Evolutionary conservation across 2,113 vertebrate genomes (phyloP), one percentile per base, ranked within the genome.

Genomic region (Scomber japonicus): DNA sequence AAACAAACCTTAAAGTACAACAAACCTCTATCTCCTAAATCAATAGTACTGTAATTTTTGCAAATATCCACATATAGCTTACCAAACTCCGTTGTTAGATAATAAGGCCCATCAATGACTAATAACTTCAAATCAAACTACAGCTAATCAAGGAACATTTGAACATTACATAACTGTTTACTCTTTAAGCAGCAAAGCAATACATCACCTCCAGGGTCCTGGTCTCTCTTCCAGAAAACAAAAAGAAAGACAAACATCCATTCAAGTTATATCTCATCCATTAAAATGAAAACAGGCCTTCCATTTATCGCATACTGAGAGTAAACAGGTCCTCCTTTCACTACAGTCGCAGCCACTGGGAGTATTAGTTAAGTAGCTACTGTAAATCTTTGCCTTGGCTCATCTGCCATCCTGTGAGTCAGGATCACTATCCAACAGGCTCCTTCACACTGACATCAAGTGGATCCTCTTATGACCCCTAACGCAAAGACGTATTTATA

Each of bases 401-500:
- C 11, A 2, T 49, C 51, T 3, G 59, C 27, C 59, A 54, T 67
- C 40, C 14, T 70, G 12, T 77, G 77, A 79, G 31, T 16, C 35
- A 17, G 62, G 70, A 81, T 88, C 53, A 40, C 68, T 62, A 45
- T 62, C 67, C 30, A 24, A n/a, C 62, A 71, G 60, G 35, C 75
- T 63, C 51, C 66, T 64, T 77, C 48, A 53, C 71, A 63, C 63
- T 27, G 84, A 84, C 84, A 78, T 60, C 74, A 59, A 59, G 44
- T 31, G 75, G 86, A 91, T 88, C 84, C 73, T 91, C 78, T 85
- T 77, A 91, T 78, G 64, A 75, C 16, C 74, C 31, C 50, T 24
- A 45, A 66, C 44, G 30, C 27, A 45, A 11, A 62, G 68, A 57
- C 21, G 80, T 92, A 91, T 91, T 92, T 87, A 92, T 89, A 91